Base-by-base conservation (phyloP, 2,113 vertebrate species). In the Pygathrix nemaeus region DNA sequence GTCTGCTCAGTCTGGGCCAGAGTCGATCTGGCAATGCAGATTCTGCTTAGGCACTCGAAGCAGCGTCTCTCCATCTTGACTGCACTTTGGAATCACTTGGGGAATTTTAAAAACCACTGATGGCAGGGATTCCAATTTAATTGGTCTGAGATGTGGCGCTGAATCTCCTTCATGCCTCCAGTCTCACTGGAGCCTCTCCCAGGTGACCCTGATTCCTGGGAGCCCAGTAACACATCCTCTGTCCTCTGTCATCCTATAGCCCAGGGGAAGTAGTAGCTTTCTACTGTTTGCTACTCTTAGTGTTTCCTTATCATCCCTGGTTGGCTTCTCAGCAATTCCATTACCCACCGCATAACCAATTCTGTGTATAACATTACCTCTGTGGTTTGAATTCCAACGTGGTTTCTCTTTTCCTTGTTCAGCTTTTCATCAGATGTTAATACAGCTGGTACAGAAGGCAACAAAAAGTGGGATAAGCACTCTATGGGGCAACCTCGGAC, bases 301-400 rank as follows among this genome's bases (percentile, higher is more conserved):
- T 21, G 35, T 79, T 61, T 78, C 38, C 35, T 79, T 21, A 6
- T 45, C 27, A 20, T 18, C 43, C 17, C 40, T 3, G 12, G 8
- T 35, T 30, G 81, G 43, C 86, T 79, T 79, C 70, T 79, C 25
- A 40, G 59, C 43, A n/a, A 61, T 64, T 35, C 59, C 32, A 11
- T 13, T 0, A 0, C 10, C 20, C 40, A 17, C 25, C 40, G 17
- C n/a, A 7, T 27, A 38, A 59, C 17, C 48, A 75, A 3, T 4
- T 81, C 27, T 25, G 4, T 32, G 8, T 35, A 7, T 16, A 45
- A 48, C 23, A 5, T 43, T 43, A 61, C 57, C 23, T 66, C 48
- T 38, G 48, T 21, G 20, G 35, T 64, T 30, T 55, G 73, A 66
- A 81, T 38, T 59, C 76, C 90, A n/a, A 3, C 38, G 17, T 27